Evolutionary conservation across 2,888 invertebrate species (phyloP).

Genomic region (Trichopria drosophilae): DNA sequence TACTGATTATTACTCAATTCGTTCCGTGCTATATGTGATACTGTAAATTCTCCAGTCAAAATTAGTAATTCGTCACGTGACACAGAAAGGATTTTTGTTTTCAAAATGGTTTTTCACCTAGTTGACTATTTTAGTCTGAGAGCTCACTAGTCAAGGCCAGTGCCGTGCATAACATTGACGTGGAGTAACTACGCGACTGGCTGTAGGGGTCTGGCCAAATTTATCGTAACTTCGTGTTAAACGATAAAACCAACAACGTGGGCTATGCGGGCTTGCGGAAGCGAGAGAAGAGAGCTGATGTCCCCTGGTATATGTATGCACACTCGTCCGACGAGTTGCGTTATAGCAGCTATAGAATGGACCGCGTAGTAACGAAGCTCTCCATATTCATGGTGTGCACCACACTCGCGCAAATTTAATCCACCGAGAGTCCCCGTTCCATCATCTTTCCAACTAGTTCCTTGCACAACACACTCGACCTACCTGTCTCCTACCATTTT

Average conservation of each 20-base stretch:
- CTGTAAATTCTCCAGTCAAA: too few species aligned
- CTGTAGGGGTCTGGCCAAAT: slow-evolving; percentile 40
- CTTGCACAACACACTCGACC: slow-evolving; percentile 6
- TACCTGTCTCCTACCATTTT: slow-evolving; percentile 14
- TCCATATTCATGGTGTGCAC: slow-evolving; percentile 56
- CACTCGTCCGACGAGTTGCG: slow-evolving; percentile 24
- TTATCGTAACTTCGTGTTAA: slow-evolving; percentile 49
- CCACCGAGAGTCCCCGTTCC: slow-evolving; percentile 36
- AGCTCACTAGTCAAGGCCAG: too few species aligned
- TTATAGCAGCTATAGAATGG: slow-evolving; percentile 36
- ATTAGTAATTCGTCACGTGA: too few species aligned
- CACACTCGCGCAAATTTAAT: slow-evolving; percentile 54
- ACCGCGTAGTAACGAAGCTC: slow-evolving; percentile 52
- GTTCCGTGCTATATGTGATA: too few species aligned
- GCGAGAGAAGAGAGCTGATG: slow-evolving; percentile 19
- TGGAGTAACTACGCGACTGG: slow-evolving; percentile 22
- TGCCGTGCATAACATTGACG: too few species aligned
- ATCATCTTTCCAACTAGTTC: slow-evolving; percentile 23
- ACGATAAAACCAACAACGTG: slow-evolving; percentile 49
- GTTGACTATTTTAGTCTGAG: too few species aligned
- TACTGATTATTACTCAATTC: too few species aligned
- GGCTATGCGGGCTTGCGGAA: slow-evolving; percentile 35
- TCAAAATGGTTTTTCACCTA: too few species aligned
- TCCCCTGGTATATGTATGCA: slow-evolving; percentile 19
- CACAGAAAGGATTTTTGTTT: too few species aligned